Evolutionary conservation across 1,140 invertebrate genomes (phyloP).

Genomic region (Adoxophyes honmai): DNA sequence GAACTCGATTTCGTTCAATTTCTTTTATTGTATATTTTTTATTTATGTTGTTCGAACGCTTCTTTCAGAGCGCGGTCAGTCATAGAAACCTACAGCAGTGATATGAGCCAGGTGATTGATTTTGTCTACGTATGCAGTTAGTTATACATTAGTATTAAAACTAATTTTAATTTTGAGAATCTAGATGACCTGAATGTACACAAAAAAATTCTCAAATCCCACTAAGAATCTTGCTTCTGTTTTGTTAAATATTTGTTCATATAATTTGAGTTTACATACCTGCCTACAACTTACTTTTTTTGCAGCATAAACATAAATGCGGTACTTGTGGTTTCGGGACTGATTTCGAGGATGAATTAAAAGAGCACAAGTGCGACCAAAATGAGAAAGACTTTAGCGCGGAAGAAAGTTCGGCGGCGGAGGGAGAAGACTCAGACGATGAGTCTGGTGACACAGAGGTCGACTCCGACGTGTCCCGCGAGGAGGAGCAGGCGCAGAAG

Average conservation of each 20-base stretch:
- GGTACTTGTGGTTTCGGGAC: constrained; percentile 30
- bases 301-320: neutral
- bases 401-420: constrained; percentile 30
- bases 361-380: constrained; percentile 26
- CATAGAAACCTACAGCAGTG: constrained; percentile 40
- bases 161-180: too few relatives aligned
- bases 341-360: constrained; percentile 30
- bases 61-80: constrained; percentile 52
- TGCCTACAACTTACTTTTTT: neutral
- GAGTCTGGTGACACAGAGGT: constrained; percentile 17
- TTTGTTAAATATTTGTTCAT: too few relatives aligned
- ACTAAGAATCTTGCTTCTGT: too few relatives aligned
- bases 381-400: constrained; percentile 23
- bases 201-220: too few relatives aligned
- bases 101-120: constrained; percentile 2
- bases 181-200: too few relatives aligned
- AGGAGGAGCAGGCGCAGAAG: constrained; percentile 30
- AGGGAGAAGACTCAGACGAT: constrained; percentile 31
- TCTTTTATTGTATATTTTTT: too few relatives aligned
- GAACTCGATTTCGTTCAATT: too few relatives aligned
- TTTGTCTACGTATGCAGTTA: constrained; percentile 19
- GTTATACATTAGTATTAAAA: neutral
- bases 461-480: constrained; percentile 35
- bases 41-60: too few relatives aligned
- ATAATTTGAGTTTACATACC: neutral